Evolutionary conservation across 2,888 invertebrate genomes (phyloP).

Genomic region (Alentia gelatinosa): DNA sequence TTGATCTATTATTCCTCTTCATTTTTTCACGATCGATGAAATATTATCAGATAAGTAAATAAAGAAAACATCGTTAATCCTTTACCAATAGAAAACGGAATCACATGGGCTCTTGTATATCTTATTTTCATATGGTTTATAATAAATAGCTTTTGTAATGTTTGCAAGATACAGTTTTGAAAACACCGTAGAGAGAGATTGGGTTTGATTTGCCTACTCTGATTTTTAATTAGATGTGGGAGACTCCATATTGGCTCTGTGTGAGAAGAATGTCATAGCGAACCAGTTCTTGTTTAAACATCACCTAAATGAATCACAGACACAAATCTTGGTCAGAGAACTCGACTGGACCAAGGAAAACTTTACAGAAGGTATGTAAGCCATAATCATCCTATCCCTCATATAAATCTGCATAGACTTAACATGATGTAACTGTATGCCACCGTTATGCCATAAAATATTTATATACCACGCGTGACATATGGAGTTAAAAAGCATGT

Average conservation of each 20-base stretch:
- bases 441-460: too few species aligned
- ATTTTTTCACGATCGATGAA: not conserved
- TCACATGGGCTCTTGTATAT: too few species aligned
- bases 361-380: not conserved
- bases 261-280: not conserved
- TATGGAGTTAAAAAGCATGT: not conserved
- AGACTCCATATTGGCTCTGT: slow-evolving; percentile 2
- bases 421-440: too few species aligned
- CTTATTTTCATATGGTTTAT: too few species aligned
- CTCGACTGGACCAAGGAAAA: slow-evolving; percentile 26
- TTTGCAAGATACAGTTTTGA: too few species aligned
- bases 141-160: too few species aligned
- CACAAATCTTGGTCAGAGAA: not conserved
- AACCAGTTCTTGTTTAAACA: not conserved
- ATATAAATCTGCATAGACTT: too few species aligned
- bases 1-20: not conserved
- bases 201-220: too few species aligned
- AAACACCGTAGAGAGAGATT: too few species aligned
- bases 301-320: not conserved
- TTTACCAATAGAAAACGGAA: not conserved
- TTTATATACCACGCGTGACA: too few species aligned
- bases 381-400: too few species aligned
- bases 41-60: not conserved
- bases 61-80: not conserved
- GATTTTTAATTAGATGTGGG: slow-evolving; percentile 23